phyloP scores from a whole-genome alignment of 2,113 vertebrate genomes.

The Vimba vimba region DNA sequence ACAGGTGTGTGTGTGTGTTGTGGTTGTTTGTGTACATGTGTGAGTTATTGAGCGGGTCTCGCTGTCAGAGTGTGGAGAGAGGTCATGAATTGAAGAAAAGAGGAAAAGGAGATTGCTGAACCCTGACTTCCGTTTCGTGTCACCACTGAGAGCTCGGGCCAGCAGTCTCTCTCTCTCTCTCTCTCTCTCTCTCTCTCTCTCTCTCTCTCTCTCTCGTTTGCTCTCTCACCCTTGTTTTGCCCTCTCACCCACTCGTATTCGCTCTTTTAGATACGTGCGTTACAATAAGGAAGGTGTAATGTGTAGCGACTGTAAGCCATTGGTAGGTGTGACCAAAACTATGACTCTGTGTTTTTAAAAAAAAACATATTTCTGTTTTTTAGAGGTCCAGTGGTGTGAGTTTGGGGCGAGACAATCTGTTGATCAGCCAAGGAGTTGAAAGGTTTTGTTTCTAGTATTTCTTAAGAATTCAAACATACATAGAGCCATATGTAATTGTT shows the following conservation, averaged over 20 bases:
- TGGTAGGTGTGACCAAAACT: neutral
- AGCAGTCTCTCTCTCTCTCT: constrained; percentile 23
- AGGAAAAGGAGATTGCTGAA: constrained; percentile 65
- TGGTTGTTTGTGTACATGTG: constrained; percentile 20
- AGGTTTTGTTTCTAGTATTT: neutral
- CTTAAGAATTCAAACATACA: neutral
- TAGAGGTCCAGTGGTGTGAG: neutral
- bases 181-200: neutral
- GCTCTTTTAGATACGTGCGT: neutral
- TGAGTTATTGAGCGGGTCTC: constrained; percentile 36
- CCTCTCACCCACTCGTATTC: neutral
- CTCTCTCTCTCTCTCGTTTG: neutral
- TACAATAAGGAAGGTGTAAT: neutral
- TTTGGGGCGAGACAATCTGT: neutral
- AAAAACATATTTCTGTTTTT: neutral
- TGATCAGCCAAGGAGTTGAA: neutral
- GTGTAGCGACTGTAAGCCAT: neutral
- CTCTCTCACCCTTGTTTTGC: neutral
- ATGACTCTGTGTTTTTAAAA: neutral
- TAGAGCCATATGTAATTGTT: neutral
- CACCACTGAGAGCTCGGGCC: constrained; percentile 54
- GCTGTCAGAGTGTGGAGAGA: constrained; percentile 46
- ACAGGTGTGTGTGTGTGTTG: constrained; percentile 27
- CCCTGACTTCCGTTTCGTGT: constrained; percentile 58
- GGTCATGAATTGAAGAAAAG: constrained; percentile 64